phyloP scores from a whole-genome alignment of 1,140 invertebrate genomes.

The Drosophila watanabei region DNA sequence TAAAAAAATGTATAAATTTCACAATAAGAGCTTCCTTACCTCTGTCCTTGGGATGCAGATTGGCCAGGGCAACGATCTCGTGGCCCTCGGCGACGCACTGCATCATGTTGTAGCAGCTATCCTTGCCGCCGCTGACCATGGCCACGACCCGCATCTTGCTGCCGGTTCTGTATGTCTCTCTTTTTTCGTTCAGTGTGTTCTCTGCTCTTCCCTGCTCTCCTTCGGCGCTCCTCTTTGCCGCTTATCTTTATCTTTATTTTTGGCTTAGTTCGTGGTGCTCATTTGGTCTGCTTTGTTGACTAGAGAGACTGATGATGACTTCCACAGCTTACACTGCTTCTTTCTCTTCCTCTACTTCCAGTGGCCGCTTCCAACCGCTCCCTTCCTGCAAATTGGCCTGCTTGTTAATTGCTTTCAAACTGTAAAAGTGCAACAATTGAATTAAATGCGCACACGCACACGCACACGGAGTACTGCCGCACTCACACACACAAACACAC shows the following conservation, averaged over 20 bases:
- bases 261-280: slow-evolving; percentile 72
- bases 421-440: slow-evolving; percentile 35
- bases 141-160: slow-evolving; percentile 93
- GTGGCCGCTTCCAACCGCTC: slow-evolving; percentile 7
- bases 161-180: not conserved
- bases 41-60: slow-evolving; percentile 95
- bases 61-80: slow-evolving; percentile 97
- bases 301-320: slow-evolving; percentile 65
- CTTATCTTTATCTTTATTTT: slow-evolving; percentile 49
- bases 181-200: slow-evolving; percentile 14
- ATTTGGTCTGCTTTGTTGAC: slow-evolving; percentile 80
- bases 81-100: slow-evolving; percentile 98
- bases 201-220: not conserved
- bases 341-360: slow-evolving; percentile 9
- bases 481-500: not conserved
- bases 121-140: slow-evolving; percentile 98
- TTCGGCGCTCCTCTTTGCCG: slow-evolving; percentile 2
- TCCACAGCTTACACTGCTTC: slow-evolving; percentile 5
- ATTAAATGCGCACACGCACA: slow-evolving; percentile 9
- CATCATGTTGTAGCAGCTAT: slow-evolving; percentile 99
- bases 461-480: not conserved
- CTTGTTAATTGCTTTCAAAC: slow-evolving; percentile 40
- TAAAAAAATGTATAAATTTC: not conserved
- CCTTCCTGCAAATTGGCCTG: slow-evolving; percentile 14
- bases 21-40: slow-evolving; percentile 86